Evolutionary conservation across 2,797 vertebrate species (phyloP).

Genomic region (Clamator glandarius): DNA sequence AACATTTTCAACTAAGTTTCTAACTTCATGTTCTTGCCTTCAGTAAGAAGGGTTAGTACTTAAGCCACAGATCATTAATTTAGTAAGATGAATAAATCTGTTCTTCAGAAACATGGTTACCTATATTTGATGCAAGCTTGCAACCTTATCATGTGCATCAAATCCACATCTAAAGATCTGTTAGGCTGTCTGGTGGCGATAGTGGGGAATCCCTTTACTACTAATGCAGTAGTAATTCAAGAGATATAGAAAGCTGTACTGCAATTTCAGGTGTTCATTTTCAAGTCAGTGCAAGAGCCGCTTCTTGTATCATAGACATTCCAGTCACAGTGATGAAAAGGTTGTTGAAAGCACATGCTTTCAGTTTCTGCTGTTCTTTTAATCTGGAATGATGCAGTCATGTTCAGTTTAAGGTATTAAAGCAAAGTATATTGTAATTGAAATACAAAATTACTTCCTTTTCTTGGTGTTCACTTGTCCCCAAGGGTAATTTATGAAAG

Average conservation of each 20-base stretch:
- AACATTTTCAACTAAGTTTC: not conserved
- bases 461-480: not conserved
- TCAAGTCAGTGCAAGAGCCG: not conserved
- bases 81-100: not conserved
- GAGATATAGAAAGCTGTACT: not conserved
- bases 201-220: not conserved
- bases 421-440: not conserved
- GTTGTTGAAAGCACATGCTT: rapidly evolving
- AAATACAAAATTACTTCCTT: not conserved
- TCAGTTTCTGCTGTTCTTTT: not conserved
- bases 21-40: not conserved
- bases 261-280: not conserved
- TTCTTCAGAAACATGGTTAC: not conserved
- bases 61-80: not conserved
- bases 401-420: not conserved
- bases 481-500: not conserved
- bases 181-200: not conserved
- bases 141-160: not conserved
- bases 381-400: not conserved
- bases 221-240: not conserved
- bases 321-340: not conserved
- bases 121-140: not conserved
- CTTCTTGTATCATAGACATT: not conserved
- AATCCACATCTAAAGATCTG: not conserved
- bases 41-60: not conserved